Conservation (phyloP, 2,888 invertebrate genomes). For the Synanthedon andrenaeformis region DNA sequence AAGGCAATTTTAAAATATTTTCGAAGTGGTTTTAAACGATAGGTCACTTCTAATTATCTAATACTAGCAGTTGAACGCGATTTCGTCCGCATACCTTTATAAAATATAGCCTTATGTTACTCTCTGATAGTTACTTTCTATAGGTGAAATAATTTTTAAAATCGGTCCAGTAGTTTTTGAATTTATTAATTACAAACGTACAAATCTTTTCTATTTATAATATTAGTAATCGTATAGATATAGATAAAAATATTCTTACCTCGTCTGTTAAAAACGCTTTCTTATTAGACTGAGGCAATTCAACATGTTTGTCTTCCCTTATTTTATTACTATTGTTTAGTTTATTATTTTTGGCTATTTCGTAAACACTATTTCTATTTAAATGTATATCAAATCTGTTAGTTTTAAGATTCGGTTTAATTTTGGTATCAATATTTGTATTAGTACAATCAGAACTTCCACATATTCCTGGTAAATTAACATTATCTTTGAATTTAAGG, state of each 20-base stretch:
- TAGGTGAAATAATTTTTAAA: no score
- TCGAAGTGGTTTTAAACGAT: no score
- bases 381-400: background rate
- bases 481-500: background rate
- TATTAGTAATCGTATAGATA: no score
- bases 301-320: background rate
- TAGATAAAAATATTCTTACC: background rate
- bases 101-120: no score
- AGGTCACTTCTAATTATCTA: no score
- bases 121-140: no score
- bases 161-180: no score
- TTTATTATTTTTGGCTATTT: background rate
- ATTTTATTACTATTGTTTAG: background rate
- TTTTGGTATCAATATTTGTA: background rate
- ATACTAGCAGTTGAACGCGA: no score
- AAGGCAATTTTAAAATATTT: no score
- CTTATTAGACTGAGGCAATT: background rate
- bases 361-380: background rate
- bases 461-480: background rate
- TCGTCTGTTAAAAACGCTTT: background rate
- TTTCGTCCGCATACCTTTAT: no score
- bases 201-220: no score
- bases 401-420: background rate
- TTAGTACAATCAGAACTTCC: background rate
- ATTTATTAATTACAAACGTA: no score